A percentile compares a stretch with the other conserved stretches of the same genome.
Conservation (phyloP, 30 jellyfish, hydroid and myxozoan species). For the Cassiopea xamachana region DNA sequence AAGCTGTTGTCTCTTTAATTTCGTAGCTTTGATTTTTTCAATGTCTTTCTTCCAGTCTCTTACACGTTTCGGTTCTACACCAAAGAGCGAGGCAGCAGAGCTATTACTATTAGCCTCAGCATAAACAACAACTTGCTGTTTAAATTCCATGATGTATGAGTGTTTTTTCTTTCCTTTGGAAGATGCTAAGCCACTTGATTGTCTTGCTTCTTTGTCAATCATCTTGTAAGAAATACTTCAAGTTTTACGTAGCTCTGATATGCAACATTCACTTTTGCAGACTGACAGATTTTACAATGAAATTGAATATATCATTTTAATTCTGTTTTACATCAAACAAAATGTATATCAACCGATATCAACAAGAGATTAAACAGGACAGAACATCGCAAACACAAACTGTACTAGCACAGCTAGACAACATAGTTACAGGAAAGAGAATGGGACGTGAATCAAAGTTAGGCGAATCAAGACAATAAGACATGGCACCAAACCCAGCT, state of each 20-base stretch:
- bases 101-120: constrained; percentile 66
- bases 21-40: neutral
- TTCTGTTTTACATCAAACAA: too few species aligned
- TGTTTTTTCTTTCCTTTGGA: constrained; percentile 41
- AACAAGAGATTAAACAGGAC: too few species aligned
- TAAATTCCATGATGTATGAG: constrained; percentile 44
- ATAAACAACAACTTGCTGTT: constrained; percentile 55
- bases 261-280: too few species aligned
- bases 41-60: neutral
- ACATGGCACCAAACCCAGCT: too few species aligned
- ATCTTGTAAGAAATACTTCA: constrained; percentile 20
- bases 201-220: constrained; percentile 41
- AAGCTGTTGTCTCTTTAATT: neutral
- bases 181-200: constrained; percentile 25
- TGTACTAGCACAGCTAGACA: too few species aligned
- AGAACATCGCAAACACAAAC: too few species aligned
- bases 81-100: constrained; percentile 46
- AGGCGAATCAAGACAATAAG: too few species aligned
- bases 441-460: too few species aligned
- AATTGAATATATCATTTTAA: too few species aligned
- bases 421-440: too few species aligned
- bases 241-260: neutral
- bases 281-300: too few species aligned
- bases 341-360: too few species aligned
- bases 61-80: neutral